These are phyloP conservation scores for Eudasyphora cyanicolor DNA, from an alignment of 2,888 invertebrate species.

Conservation along the genomic window DNA sequence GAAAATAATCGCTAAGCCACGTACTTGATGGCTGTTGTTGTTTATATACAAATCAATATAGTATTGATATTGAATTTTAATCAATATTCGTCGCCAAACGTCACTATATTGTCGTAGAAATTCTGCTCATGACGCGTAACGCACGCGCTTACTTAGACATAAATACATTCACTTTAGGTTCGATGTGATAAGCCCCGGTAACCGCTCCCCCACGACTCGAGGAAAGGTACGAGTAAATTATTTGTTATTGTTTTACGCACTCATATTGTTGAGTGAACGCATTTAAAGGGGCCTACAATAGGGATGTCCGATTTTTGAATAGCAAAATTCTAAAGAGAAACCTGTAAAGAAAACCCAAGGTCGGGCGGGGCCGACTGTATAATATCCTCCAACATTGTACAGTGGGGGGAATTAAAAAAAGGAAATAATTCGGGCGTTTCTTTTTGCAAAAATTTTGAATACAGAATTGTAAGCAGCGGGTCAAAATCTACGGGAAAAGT, in stretches of 20 bases:
- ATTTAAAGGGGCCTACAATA: not conserved
- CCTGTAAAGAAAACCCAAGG: too few species aligned
- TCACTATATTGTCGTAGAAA: not conserved
- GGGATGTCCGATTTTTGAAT: too few species aligned
- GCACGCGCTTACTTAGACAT: not conserved
- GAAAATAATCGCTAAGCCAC: constrained; percentile 31
- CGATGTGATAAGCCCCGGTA: constrained; percentile 40
- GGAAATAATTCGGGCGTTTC: too few species aligned
- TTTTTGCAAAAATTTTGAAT: too few species aligned
- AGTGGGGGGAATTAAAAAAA: too few species aligned
- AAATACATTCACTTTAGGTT: constrained; percentile 24
- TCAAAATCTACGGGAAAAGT: too few species aligned
- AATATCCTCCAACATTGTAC: too few species aligned
- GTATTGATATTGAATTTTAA: constrained; percentile 47
- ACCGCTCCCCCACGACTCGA: not conserved
- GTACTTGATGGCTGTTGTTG: constrained; percentile 5
- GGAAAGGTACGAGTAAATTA: constrained; percentile 62
- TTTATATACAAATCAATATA: constrained; percentile 27
- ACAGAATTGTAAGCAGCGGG: too few species aligned
- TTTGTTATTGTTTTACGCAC: constrained; percentile 17
- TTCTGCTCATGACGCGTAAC: not conserved
- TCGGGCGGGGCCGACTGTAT: too few species aligned
- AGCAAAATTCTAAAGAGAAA: too few species aligned
- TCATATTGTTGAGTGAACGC: constrained; percentile 1
- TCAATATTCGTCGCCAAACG: constrained; percentile 41